Percentiles rank a stretch among this genome's conserved stretches.
These are phyloP conservation scores for Aphelenchoides bicaudatus DNA, from an alignment of 2,888 invertebrate species.

Conservation along the genomic window DNA sequence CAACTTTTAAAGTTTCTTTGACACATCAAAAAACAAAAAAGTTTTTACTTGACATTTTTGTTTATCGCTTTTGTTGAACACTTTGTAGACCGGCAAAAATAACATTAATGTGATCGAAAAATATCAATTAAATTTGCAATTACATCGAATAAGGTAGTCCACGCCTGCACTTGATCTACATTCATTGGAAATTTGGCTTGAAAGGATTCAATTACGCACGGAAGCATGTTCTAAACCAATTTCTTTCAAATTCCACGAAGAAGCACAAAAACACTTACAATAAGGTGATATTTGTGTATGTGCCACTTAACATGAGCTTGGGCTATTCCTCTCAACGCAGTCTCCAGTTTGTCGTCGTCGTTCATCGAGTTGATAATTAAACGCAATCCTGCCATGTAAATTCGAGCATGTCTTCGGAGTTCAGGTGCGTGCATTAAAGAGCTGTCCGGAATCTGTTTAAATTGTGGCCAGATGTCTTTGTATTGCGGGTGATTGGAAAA, in stretches of 20 bases:
- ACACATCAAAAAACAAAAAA: too few species aligned
- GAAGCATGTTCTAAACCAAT: conserved; percentile 51
- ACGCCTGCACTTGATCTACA: conserved; percentile 43
- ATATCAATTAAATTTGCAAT: conserved; percentile 56
- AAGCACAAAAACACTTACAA: conserved; percentile 38
- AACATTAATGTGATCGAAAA: too few species aligned
- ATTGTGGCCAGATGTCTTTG: conserved; percentile 57
- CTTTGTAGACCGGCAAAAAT: too few species aligned
- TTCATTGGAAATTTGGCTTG: conserved; percentile 33
- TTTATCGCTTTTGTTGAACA: too few species aligned
- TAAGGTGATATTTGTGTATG: conserved; percentile 49
- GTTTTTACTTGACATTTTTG: too few species aligned
- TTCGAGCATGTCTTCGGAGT: conserved; percentile 40
- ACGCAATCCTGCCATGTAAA: conserved; percentile 51
- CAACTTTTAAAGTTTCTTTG: too few species aligned
- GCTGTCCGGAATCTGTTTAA: conserved; percentile 53
- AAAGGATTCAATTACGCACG: conserved; percentile 45
- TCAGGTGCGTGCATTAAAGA: conserved; percentile 52
- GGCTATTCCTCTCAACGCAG: conserved; percentile 46
- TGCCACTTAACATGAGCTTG: conserved; percentile 56
- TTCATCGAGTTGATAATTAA: conserved; percentile 53
- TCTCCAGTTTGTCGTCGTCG: conserved; percentile 38
- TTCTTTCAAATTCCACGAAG: background rate
- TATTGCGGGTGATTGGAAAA: conserved; percentile 55
- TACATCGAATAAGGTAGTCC: conserved; percentile 56